Conservation (phyloP, 2,888 invertebrate species). For the Eulithis testata region DNA sequence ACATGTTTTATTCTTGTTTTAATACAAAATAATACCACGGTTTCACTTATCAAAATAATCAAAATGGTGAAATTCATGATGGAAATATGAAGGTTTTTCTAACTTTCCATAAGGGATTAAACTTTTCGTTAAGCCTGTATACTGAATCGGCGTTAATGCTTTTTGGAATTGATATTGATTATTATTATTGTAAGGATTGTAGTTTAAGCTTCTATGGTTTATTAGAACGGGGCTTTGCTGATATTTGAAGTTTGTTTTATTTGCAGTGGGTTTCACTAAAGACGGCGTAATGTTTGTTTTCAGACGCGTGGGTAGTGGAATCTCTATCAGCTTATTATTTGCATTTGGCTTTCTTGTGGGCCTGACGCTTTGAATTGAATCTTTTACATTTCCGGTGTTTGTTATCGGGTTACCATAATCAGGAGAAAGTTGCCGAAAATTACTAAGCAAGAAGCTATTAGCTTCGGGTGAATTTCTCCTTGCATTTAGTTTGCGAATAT, state of each 20-base stretch:
- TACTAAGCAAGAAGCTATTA: conserved; percentile 20
- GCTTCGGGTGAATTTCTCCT: conserved; percentile 19
- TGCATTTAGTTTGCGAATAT: conserved; percentile 6
- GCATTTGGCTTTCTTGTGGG: conserved; percentile 23
- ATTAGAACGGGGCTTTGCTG: conserved; percentile 37
- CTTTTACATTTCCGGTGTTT: conserved; percentile 10
- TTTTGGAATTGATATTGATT: conserved; percentile 44
- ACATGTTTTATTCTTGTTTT: conserved; percentile 11
- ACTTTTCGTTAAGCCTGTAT: conserved; percentile 33
- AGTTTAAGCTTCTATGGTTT: conserved; percentile 45
- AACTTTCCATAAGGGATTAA: conserved; percentile 31
- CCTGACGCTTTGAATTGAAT: conserved; percentile 5
- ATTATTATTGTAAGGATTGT: conserved; percentile 40
- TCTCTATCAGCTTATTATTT: conserved; percentile 18
- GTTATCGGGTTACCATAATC: conserved; percentile 17
- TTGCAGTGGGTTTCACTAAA: conserved; percentile 15
- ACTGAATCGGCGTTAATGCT: conserved; percentile 40
- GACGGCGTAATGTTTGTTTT: conserved; percentile 9
- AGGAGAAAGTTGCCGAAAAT: conserved; percentile 19
- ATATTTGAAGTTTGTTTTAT: conserved; percentile 23
- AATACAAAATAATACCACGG: not conserved
- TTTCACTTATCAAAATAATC: conserved; percentile 54
- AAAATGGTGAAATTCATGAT: conserved; percentile 59
- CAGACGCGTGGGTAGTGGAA: not conserved
- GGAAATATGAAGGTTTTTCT: conserved; percentile 57